Evolutionary conservation across 2,113 vertebrate species (phyloP).

Genomic region (Tyto alba): DNA sequence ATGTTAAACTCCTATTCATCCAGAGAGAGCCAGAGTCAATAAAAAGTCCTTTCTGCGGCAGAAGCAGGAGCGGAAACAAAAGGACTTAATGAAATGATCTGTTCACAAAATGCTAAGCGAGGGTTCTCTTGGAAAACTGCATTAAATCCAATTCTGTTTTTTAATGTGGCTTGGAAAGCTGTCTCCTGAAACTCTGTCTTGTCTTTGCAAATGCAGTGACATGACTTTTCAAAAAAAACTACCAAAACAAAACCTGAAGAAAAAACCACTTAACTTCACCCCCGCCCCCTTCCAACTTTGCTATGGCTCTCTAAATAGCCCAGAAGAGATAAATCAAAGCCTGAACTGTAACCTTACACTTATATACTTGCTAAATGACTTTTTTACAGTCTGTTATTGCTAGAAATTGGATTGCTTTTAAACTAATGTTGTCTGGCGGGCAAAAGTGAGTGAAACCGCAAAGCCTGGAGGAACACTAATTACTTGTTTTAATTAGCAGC

Average conservation of each 20-base stretch:
- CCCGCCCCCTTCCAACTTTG: background rate
- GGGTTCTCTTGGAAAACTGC: constrained; percentile 18
- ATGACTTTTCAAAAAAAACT: background rate
- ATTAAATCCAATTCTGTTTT: constrained; percentile 61
- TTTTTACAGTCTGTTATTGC: constrained; percentile 81
- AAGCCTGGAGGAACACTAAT: constrained; percentile 96
- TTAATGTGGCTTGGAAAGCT: constrained; percentile 45
- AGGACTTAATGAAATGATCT: constrained; percentile 65
- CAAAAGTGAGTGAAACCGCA: constrained; percentile 82
- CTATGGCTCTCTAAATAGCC: constrained; percentile 54
- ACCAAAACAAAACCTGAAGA: background rate
- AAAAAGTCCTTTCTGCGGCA: constrained; percentile 56
- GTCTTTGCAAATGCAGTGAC: background rate
- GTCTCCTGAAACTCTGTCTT: background rate
- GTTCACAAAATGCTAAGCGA: constrained; percentile 66
- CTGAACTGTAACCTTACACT: constrained; percentile 78
- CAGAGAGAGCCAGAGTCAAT: constrained; percentile 43
- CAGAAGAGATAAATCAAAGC: constrained; percentile 73
- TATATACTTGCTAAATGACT: constrained; percentile 80
- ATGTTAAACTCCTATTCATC: constrained; percentile 55
- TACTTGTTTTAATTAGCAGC: constrained; percentile 94
- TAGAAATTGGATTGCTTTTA: constrained; percentile 82
- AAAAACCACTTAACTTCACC: background rate
- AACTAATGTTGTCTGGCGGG: constrained; percentile 80
- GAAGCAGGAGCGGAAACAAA: constrained; percentile 56